phyloP scores from a whole-genome alignment of 2,797 vertebrate species.

The Rhynchotus rufescens region DNA sequence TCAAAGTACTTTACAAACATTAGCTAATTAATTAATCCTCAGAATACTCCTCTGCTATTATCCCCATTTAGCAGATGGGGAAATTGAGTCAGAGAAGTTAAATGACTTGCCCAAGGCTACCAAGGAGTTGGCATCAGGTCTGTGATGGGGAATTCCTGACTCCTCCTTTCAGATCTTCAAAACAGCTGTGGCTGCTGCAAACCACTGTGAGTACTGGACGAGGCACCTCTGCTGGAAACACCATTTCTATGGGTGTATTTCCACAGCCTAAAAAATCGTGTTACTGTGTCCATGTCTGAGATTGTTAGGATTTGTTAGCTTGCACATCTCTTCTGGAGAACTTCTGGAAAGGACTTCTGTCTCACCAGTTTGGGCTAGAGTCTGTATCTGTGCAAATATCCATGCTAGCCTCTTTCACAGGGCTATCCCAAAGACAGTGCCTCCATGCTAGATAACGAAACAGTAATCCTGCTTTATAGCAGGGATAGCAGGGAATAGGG shows the following conservation, averaged over 20 bases:
- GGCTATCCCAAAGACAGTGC: background rate
- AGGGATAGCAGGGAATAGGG: background rate
- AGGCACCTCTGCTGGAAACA: background rate
- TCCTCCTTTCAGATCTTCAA: constrained; percentile 28
- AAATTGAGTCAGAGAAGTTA: constrained; percentile 71
- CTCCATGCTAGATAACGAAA: background rate
- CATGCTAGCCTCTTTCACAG: rapidly evolving
- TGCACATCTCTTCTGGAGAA: background rate
- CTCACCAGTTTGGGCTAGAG: background rate
- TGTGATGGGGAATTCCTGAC: constrained; percentile 64
- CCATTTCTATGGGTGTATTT: background rate
- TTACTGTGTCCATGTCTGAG: rapidly evolving
- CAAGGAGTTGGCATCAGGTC: constrained; percentile 14
- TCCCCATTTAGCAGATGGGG: constrained; percentile 66
- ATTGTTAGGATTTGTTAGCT: background rate
- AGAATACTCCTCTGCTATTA: constrained; percentile 61
- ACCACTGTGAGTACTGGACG: background rate
- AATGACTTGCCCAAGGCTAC: constrained; percentile 57
- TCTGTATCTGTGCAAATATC: background rate
- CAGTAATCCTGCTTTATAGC: background rate
- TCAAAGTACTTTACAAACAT: constrained; percentile 71
- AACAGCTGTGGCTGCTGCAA: constrained; percentile 40
- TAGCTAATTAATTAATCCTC: constrained; percentile 74
- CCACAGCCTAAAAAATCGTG: background rate
- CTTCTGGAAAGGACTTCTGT: background rate